Evolutionary conservation across 2,113 vertebrate genomes (phyloP).

Genomic region (Antechinus flavipes): DNA sequence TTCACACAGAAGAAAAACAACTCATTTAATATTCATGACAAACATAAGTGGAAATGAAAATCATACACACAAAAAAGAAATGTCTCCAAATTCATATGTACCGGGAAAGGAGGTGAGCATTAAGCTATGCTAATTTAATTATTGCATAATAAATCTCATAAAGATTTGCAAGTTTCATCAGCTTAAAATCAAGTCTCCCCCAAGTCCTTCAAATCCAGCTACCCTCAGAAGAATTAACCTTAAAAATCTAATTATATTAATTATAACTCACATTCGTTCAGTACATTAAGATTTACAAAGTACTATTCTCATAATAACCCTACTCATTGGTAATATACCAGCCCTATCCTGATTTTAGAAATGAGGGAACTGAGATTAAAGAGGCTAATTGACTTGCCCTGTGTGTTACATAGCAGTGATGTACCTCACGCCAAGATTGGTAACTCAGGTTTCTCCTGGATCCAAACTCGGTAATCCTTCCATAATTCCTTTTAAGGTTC

Average conservation of each 20-base stretch:
- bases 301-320: not conserved
- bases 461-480: not conserved
- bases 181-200: conserved; percentile 59
- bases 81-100: conserved; percentile 11
- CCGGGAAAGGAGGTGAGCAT: not conserved
- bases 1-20: conserved; percentile 23
- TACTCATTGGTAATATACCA: not conserved
- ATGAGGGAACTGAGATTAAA: not conserved
- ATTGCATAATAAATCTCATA: not conserved
- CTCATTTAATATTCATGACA: conserved; percentile 16
- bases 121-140: conserved; percentile 55
- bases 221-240: conserved; percentile 39
- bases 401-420: not conserved
- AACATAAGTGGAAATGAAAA: conserved; percentile 30
- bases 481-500: not conserved
- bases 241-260: conserved; percentile 1
- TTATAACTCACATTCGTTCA: not conserved
- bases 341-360: not conserved
- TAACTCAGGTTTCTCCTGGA: not conserved
- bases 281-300: not conserved
- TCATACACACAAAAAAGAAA: conserved; percentile 23
- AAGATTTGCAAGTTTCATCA: conserved; percentile 58
- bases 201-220: conserved; percentile 42
- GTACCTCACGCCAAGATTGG: not conserved
- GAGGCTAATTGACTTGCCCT: not conserved